Conservation (phyloP, 1,140 invertebrate species). For the Metaphire vulgaris region DNA sequence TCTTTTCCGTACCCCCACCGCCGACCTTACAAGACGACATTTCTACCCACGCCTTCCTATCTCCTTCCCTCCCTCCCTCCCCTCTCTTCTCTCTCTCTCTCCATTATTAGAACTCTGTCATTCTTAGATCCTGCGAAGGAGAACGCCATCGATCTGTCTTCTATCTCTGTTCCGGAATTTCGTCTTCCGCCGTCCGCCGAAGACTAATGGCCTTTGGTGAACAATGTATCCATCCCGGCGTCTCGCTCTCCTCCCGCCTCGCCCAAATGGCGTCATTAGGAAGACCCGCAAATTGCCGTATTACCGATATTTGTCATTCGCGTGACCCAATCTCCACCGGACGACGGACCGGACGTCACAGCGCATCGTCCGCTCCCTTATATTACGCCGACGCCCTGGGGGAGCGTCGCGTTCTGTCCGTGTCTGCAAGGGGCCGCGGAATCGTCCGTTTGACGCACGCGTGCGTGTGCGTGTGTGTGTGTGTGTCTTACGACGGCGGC, state of each 20-base stretch:
- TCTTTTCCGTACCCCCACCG: not conserved
- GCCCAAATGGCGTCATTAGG: not conserved
- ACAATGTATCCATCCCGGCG: not conserved
- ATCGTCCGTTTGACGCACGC: no score
- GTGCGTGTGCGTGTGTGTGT: no score
- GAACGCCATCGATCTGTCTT: slow-evolving; percentile 1
- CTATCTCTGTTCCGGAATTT: not conserved
- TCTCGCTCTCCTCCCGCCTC: not conserved
- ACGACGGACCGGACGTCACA: not conserved
- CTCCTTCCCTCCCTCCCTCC: no score
- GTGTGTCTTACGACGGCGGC: no score
- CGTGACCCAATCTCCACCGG: slow-evolving; percentile 1
- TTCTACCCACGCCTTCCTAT: no score
- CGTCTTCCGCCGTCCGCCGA: not conserved
- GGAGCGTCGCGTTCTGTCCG: no score
- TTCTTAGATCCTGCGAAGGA: not conserved
- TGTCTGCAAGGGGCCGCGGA: no score
- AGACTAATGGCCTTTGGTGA: not conserved
- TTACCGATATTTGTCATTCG: slow-evolving; percentile 1
- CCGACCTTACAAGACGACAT: not conserved
- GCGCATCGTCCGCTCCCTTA: not conserved
- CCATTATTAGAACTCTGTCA: slow-evolving; percentile 2
- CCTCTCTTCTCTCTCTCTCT: no score
- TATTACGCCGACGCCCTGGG: not conserved
- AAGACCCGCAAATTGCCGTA: not conserved